phyloP scores from a whole-genome alignment of 2,888 invertebrate species.

The Harmothoe impar region DNA sequence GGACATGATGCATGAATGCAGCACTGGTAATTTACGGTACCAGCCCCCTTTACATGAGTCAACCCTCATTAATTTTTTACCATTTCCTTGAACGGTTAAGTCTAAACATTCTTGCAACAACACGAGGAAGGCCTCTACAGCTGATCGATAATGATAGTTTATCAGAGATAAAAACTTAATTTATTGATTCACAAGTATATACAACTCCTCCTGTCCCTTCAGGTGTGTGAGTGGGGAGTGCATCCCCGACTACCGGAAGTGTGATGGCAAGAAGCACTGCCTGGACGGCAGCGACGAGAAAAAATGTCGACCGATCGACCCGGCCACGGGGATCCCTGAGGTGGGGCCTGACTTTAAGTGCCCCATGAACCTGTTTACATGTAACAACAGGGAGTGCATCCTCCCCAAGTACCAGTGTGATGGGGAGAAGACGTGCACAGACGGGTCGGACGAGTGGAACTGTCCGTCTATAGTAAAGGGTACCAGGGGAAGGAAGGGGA shows the following conservation, averaged over 20 bases:
- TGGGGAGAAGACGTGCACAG: background rate
- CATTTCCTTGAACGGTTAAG: too few relatives aligned
- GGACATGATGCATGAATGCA: too few relatives aligned
- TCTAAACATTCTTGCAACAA: too few relatives aligned
- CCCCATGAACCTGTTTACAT: background rate
- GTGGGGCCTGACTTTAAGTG: background rate
- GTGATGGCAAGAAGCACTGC: slow-evolving; percentile 4
- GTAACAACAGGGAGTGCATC: background rate
- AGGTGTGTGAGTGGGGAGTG: background rate
- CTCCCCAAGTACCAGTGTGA: background rate
- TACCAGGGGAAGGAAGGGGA: too few relatives aligned
- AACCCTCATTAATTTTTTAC: too few relatives aligned
- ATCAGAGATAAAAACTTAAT: background rate
- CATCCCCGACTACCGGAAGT: slow-evolving; percentile 9
- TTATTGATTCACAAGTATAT: too few relatives aligned
- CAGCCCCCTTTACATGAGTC: too few relatives aligned
- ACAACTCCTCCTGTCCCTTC: background rate
- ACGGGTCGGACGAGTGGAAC: background rate
- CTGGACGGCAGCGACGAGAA: slow-evolving; percentile 17
- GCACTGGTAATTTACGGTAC: too few relatives aligned
- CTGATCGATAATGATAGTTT: background rate
- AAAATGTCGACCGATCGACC: background rate
- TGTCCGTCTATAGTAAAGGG: background rate
- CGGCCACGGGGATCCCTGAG: background rate
- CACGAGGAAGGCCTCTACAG: too few relatives aligned